phyloP scores from a whole-genome alignment of 2,113 vertebrate genomes.

The Burhinus oedicnemus region DNA sequence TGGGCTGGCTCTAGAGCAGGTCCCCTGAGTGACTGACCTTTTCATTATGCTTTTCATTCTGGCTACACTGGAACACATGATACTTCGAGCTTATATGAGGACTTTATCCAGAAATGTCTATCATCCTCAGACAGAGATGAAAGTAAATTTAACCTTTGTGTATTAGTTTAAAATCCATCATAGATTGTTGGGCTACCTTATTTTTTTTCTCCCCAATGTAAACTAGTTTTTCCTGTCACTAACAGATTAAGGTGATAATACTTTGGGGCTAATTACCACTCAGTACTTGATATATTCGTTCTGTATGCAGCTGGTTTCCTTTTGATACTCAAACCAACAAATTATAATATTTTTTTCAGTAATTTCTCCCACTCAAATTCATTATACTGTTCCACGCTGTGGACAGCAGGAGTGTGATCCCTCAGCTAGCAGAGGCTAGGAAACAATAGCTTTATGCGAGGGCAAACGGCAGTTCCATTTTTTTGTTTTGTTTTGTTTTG shows the following conservation, averaged over 20 bases:
- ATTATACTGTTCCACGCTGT: background rate
- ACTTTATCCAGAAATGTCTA: background rate
- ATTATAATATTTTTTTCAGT: background rate
- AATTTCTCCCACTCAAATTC: background rate
- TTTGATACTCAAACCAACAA: background rate
- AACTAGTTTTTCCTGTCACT: background rate
- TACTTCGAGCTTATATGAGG: background rate
- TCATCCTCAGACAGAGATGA: background rate
- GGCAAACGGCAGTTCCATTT: background rate
- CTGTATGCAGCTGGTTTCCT: background rate
- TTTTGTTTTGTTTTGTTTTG: background rate
- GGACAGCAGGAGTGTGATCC: background rate
- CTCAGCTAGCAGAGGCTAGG: background rate
- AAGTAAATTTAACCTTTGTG: background rate
- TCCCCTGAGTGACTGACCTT: background rate
- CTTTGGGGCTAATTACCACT: background rate
- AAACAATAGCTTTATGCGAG: background rate
- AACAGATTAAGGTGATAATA: background rate
- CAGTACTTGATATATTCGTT: background rate
- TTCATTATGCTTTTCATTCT: background rate
- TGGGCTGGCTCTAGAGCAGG: background rate
- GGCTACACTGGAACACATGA: background rate
- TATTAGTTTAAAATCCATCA: background rate
- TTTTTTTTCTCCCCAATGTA: background rate
- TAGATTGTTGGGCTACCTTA: background rate